Conservation (phyloP, 2,888 invertebrate genomes). For the Cactoblastis cactorum region DNA sequence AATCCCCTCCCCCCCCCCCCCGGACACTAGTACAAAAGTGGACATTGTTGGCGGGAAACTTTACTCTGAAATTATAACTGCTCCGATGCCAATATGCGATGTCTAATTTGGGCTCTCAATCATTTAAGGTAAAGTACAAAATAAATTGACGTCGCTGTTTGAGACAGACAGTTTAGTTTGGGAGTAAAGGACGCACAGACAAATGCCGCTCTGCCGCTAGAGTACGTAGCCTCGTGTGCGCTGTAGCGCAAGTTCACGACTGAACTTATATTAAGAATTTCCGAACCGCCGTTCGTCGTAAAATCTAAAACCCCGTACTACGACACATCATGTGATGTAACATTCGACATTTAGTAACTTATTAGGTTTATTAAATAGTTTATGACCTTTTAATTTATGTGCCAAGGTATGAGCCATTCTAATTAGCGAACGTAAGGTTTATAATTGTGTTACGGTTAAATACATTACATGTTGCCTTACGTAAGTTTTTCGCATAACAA, state of each 20-base stretch:
- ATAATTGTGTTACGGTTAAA: not conserved
- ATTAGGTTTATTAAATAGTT: no score
- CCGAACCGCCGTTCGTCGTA: slow-evolving; percentile 19
- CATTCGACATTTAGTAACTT: no score
- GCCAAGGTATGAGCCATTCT: no score
- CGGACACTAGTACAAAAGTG: slow-evolving; percentile 1
- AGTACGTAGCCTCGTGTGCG: slow-evolving; percentile 36
- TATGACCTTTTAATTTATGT: no score
- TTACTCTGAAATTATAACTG: not conserved
- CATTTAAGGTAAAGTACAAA: not conserved
- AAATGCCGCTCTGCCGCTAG: slow-evolving; percentile 9
- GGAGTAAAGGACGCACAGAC: not conserved
- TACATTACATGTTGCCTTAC: not conserved
- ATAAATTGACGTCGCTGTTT: not conserved
- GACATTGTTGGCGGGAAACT: not conserved
- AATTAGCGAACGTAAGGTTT: no score
- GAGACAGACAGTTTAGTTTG: not conserved
- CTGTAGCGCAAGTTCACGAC: slow-evolving; percentile 26
- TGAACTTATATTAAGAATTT: slow-evolving; percentile 37
- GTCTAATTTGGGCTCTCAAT: not conserved
- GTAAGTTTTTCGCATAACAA: not conserved
- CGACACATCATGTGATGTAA: slow-evolving; percentile 24
- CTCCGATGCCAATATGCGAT: not conserved
- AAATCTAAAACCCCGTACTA: slow-evolving; percentile 29
- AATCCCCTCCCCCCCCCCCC: no score